These are phyloP conservation scores for Elymnias hypermnestra DNA, from an alignment of 1,140 invertebrate genomes.

Conservation along the genomic window DNA sequence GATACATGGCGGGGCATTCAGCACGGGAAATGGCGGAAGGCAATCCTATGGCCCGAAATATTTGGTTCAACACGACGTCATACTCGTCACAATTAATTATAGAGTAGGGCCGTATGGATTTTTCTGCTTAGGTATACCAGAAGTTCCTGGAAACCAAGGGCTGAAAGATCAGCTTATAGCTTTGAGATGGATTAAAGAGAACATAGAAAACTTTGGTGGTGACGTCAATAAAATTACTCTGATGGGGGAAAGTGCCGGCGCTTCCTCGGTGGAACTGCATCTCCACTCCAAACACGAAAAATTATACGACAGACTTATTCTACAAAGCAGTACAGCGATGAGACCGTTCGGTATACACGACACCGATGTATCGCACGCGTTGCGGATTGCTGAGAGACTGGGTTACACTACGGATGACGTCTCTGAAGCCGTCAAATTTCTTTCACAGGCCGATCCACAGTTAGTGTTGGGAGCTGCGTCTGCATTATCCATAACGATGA, in stretches of 20 bases:
- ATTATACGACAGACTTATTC: conserved; percentile 32
- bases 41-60: conserved; percentile 17
- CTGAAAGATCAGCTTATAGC: conserved; percentile 75
- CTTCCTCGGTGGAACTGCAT: conserved; percentile 44
- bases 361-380: conserved; percentile 14
- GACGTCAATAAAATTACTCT: conserved; percentile 80
- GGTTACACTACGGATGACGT: conserved; percentile 29
- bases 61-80: conserved; percentile 22
- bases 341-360: conserved; percentile 9
- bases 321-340: conserved; percentile 30
- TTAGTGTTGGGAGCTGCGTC: conserved; percentile 27
- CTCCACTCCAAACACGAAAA: conserved; percentile 30
- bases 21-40: conserved; percentile 13
- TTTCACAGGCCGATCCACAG: conserved; percentile 21
- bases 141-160: conserved; percentile 24
- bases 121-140: conserved; percentile 24
- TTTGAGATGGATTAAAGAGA: conserved; percentile 80
- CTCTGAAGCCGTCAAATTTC: conserved; percentile 28
- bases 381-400: conserved; percentile 29
- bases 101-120: conserved; percentile 31
- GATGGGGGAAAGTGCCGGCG: conserved; percentile 83
- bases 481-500: conserved; percentile 17
- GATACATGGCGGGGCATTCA: conserved; percentile 27
- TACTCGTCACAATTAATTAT: conserved; percentile 28
- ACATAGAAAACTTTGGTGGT: conserved; percentile 83